These are phyloP conservation scores for Melanostoma scalare DNA, from an alignment of 2,888 invertebrate species.

Conservation along the genomic window DNA sequence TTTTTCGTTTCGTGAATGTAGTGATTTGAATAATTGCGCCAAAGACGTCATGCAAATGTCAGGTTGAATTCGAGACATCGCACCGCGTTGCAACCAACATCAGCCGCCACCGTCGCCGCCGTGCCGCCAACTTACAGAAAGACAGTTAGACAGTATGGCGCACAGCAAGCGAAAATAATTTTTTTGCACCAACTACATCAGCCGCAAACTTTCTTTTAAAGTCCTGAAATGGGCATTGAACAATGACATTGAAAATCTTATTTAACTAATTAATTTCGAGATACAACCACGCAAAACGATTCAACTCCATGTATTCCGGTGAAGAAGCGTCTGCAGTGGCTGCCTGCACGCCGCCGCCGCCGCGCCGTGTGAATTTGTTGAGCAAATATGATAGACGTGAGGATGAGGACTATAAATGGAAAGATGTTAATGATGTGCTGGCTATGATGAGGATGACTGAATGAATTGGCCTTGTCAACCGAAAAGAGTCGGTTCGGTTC, in stretches of 20 bases:
- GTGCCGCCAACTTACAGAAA: constrained; percentile 4
- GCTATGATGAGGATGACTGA: no score
- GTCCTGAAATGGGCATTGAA: constrained; percentile 69
- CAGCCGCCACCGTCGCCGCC: constrained; percentile 1
- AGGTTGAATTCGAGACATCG: constrained; percentile 56
- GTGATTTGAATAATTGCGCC: constrained; percentile 70
- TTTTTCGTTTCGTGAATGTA: constrained; percentile 51
- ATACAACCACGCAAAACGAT: constrained; percentile 67
- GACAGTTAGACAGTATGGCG: constrained; percentile 49
- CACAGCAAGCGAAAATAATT: constrained; percentile 21
- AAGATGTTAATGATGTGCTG: constrained; percentile 7
- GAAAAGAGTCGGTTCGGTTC: no score
- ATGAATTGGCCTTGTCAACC: no score
- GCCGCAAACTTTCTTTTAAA: constrained; percentile 62
- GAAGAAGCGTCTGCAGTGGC: constrained; percentile 23
- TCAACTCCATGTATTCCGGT: constrained; percentile 41
- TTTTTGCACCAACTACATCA: constrained; percentile 6
- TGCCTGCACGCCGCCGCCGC: constrained; percentile 10
- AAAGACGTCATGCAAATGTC: constrained; percentile 61
- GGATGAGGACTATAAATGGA: constrained; percentile 21
- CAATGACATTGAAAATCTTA: constrained; percentile 73
- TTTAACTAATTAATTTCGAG: constrained; percentile 71
- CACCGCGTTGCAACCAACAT: neutral
- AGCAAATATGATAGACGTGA: constrained; percentile 47
- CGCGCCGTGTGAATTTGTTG: constrained; percentile 14